Evolutionary conservation across 1,140 invertebrate genomes (phyloP), one percentile per base, ranked within the genome.

Genomic region (Hyphantria cunea): DNA sequence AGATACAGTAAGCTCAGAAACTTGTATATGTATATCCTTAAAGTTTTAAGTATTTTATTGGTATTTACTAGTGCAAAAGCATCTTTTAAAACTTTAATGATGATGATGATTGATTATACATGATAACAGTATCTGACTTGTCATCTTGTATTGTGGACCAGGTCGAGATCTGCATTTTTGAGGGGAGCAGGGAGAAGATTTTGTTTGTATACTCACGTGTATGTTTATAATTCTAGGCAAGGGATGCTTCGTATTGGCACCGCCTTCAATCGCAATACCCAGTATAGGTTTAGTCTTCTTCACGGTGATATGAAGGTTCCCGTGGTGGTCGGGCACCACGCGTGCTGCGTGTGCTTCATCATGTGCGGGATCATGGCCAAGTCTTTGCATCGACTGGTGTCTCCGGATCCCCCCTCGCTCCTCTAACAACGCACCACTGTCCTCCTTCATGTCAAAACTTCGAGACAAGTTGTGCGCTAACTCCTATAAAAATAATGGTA

Each of bases 241-340:
- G 47, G 96, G 96, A 91, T 99, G 97, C 82, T 96, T 96, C 45
- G 97, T 98, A 89, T 99, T 98, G 66, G 96, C 95, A 50, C 98
- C 98, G 62, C 98, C 98, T 92, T 99, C 98, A 74, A 99, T 99
- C 50, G 97, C 98, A 74, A 99, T 97, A 64, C 98, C 98, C 68
- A 99, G 93, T 77, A 97, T 97, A 42, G 97, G 96, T 91, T 98
- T 98, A 13, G 95, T 97, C 91, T 99, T 99, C 89, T 95, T 96
- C 66, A 97, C 96, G 63, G 94, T 96, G 76, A 97, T 95, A 78
- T 96, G 93, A 72, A 96, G 93, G 89, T 96, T 96, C 63, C 96
- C 96, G 87, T 96, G 95, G 84, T 96, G 94, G 91, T 97, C 96
- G 68, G 95, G 93, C 76, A 96, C 94, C 65, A 96, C 95, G 76